phyloP scores from a whole-genome alignment of 1,140 invertebrate genomes.

The Paraescarpia echinospica region DNA sequence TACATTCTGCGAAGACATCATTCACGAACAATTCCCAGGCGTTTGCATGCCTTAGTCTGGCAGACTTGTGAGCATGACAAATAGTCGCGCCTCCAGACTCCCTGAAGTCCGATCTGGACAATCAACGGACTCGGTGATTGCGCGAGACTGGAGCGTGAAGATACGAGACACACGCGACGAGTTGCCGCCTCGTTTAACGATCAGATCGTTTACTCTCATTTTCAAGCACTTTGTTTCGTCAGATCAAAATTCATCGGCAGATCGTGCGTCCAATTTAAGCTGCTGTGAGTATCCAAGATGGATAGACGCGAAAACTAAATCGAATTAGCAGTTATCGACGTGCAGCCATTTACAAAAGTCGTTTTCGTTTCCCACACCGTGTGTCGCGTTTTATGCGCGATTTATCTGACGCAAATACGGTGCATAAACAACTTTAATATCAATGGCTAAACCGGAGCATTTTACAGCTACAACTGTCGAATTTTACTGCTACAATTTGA shows the following conservation, averaged over 20 bases:
- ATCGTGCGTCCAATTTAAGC: neutral
- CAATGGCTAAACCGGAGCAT: neutral
- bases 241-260: neutral
- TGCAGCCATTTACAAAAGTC: neutral
- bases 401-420: neutral
- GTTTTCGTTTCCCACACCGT: neutral
- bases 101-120: neutral
- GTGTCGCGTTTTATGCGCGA: neutral
- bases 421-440: neutral
- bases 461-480: neutral
- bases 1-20: neutral
- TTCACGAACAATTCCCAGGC: neutral
- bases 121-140: neutral
- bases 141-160: slow-evolving; percentile 2
- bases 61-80: neutral
- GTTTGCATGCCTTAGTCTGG: neutral
- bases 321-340: neutral
- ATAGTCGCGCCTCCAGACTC: neutral
- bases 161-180: neutral
- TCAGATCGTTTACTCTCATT: neutral
- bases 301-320: neutral
- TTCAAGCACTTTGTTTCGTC: slow-evolving; percentile 5
- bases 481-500: neutral
- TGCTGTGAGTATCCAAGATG: neutral
- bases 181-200: neutral